Evolutionary conservation across 2,888 invertebrate genomes (phyloP), one percentile per base, ranked within the genome.

Genomic region (Euclidia mi): DNA sequence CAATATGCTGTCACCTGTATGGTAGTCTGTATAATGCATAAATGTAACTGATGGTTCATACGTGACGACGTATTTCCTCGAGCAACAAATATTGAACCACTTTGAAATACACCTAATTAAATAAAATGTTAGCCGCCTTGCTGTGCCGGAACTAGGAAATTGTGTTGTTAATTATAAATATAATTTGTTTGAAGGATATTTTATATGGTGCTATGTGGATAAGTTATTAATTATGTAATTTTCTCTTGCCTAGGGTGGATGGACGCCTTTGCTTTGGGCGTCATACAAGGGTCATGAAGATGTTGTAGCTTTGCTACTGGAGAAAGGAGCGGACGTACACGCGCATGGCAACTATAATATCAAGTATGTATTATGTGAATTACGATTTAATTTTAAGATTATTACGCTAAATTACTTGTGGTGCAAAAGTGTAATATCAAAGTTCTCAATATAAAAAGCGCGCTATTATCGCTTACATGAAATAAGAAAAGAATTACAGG

Each of bases 211-310:
- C n/a, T n/a, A n/a, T 17, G 18, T 38, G 2, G 4, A 10, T 25
- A n/a, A 32, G 44, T 46, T 28, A n/a, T n/a, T n/a, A n/a, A n/a
- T n/a, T n/a, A n/a, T n/a, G n/a, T n/a, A n/a, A n/a, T 44, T 48
- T 61, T 59, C 51, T 29, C 63, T 83, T 73, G n/a, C n/a, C 62
- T 89, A 98, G 98, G 99, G 99, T 71, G 98, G 98, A 31, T 99
- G 99, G 99, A 98, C 99, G 2, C 96, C 99, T 0, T 95, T 99
- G 50, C 98, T 99, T 97, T 99, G 99, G 99, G 98, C 99, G 0
- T 96, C 98, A 6, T 99, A 99, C 94, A 98, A 99, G 88, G 99
- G 98, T 4, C 96, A 96, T 71, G 95, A 96, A 25, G 96, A 97
- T 31, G 96, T 98, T 59, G 98, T 97, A 31, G 95, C 96, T 31